Percentiles rank a stretch among this genome's conserved stretches.
These are phyloP conservation scores for Aporrectodea caliginosa DNA, from an alignment of 1,140 invertebrate species.

Conservation along the genomic window DNA sequence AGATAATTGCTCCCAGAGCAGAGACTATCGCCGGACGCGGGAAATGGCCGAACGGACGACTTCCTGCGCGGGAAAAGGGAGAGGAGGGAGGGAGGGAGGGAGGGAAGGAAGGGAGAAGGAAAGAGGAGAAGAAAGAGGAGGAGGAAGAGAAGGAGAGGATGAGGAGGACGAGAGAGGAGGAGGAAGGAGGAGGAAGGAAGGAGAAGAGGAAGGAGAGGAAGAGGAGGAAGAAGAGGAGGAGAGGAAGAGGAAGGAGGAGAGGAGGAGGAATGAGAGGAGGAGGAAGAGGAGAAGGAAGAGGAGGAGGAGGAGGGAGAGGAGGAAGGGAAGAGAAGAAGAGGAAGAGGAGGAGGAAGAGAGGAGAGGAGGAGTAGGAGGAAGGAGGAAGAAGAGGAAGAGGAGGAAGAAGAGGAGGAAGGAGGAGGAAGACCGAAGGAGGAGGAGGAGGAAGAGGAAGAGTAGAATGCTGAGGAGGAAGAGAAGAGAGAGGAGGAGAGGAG, in stretches of 20 bases:
- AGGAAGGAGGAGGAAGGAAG: slow-evolving; percentile 7
- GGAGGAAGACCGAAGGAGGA: too few relatives aligned
- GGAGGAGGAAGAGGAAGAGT: too few relatives aligned
- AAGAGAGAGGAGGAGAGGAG: not conserved
- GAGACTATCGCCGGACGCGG: not conserved
- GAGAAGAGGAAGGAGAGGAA: not conserved
- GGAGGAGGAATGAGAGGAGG: too few relatives aligned
- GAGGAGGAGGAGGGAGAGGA: not conserved
- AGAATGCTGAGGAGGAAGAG: too few relatives aligned
- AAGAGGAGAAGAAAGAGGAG: slow-evolving; percentile 2
- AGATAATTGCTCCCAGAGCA: not conserved
- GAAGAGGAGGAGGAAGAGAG: not conserved
- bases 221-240: not conserved
- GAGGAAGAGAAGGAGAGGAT: too few relatives aligned
- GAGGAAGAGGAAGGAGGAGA: not conserved
- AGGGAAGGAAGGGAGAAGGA: not conserved
- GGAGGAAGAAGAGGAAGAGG: not conserved
- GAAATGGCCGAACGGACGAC: too few relatives aligned
- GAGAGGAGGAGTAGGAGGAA: too few relatives aligned
- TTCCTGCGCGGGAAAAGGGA: too few relatives aligned
- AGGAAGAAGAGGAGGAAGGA: not conserved
- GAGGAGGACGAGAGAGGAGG: too few relatives aligned
- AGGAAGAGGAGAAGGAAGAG: too few relatives aligned
- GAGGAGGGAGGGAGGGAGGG: slow-evolving; percentile 6
- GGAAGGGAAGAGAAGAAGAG: not conserved